Conservation (phyloP, 2,113 vertebrate species). For the Atlantisia rogersi region DNA sequence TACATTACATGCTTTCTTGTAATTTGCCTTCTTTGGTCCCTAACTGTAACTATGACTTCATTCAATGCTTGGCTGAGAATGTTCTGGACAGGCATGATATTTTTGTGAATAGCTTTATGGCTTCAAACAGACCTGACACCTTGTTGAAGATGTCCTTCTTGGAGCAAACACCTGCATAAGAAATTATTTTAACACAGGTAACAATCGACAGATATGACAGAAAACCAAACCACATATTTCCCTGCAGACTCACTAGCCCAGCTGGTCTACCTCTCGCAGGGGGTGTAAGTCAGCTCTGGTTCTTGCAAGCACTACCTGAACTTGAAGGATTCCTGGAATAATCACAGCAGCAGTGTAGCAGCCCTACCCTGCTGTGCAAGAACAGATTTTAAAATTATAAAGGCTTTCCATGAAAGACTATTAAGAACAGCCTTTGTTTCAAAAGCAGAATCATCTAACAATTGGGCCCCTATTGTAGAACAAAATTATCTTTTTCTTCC, state of each 20-base stretch:
- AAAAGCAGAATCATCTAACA: neutral
- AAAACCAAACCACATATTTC: neutral
- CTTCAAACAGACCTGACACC: neutral
- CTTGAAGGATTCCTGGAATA: neutral
- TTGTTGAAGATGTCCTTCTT: neutral
- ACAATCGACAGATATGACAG: neutral
- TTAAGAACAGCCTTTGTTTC: neutral
- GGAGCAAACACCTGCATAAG: neutral
- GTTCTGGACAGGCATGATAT: neutral
- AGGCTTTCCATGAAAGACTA: neutral
- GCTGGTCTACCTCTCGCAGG: neutral
- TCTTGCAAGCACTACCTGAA: neutral
- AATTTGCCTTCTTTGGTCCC: neutral
- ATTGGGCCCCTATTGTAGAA: neutral
- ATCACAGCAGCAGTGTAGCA: neutral
- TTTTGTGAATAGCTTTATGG: neutral
- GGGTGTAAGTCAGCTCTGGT: neutral
- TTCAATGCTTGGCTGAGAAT: neutral
- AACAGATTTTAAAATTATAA: neutral
- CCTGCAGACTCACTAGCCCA: neutral
- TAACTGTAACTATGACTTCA: neutral
- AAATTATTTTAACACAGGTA: neutral
- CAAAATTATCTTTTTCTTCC: neutral
- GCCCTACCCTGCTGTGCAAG: neutral
- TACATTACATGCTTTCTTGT: fast-evolving